Percentiles rank a stretch among this genome's conserved stretches.
Evolutionary conservation across 2,888 invertebrate genomes (phyloP).

Genomic region (Stratiomys singularior): DNA sequence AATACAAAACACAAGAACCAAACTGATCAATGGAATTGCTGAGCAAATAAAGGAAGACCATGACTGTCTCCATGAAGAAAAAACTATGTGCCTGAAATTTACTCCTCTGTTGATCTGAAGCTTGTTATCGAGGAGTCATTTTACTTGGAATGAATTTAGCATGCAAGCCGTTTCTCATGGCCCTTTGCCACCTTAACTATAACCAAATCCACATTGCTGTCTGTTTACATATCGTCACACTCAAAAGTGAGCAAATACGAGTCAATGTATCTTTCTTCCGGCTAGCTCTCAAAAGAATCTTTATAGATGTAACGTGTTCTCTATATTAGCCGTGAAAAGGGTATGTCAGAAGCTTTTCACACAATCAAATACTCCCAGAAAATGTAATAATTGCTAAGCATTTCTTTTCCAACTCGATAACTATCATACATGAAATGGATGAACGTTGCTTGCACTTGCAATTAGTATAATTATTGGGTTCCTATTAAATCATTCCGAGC

Average conservation of each 20-base stretch:
- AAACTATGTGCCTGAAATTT: too few species aligned
- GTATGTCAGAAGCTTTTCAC: not conserved
- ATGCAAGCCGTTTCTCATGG: not conserved
- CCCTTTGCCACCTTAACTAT: not conserved
- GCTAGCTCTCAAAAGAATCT: not conserved
- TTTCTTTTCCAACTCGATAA: not conserved
- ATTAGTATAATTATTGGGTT: slow-evolving; percentile 39
- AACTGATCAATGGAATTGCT: too few species aligned
- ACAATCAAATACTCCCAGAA: not conserved
- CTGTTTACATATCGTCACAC: not conserved
- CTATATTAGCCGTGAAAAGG: not conserved
- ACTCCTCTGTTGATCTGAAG: too few species aligned
- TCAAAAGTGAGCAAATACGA: slow-evolving; percentile 22
- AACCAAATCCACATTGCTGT: not conserved
- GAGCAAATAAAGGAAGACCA: too few species aligned
- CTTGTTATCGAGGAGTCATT: too few species aligned
- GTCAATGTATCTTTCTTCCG: not conserved
- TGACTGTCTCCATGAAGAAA: too few species aligned
- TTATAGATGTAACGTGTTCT: not conserved
- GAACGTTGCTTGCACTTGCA: slow-evolving; percentile 19
- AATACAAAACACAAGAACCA: too few species aligned
- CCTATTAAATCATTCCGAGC: slow-evolving; percentile 16
- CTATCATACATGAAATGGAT: not conserved
- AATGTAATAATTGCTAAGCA: not conserved
- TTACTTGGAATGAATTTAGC: too few species aligned